phyloP scores from a whole-genome alignment of 2,888 invertebrate genomes.

The Rotaria macrura region DNA sequence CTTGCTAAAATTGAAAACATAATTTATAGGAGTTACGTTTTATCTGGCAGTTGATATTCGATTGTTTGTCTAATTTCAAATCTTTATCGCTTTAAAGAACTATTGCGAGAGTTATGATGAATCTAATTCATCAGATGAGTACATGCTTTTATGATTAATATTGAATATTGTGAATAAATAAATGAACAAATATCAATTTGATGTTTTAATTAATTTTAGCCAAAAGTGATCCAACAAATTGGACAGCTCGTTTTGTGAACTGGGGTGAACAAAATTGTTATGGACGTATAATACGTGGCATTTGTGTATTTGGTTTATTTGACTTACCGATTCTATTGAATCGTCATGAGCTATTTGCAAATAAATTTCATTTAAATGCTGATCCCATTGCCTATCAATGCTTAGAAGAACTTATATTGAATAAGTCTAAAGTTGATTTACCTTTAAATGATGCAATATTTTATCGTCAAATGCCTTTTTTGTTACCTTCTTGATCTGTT shows the following conservation, averaged over 20 bases:
- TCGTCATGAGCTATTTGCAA: constrained; percentile 29
- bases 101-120: too few relatives aligned
- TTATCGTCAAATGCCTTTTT: constrained; percentile 16
- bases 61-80: too few relatives aligned
- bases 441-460: not conserved
- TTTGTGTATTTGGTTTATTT: constrained; percentile 28
- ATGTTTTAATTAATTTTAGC: too few relatives aligned
- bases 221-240: constrained; percentile 3
- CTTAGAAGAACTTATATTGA: constrained; percentile 27
- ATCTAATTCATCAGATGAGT: too few relatives aligned
- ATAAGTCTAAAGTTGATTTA: not conserved
- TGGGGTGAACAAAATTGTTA: constrained; percentile 13
- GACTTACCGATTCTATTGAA: constrained; percentile 22
- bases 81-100: too few relatives aligned
- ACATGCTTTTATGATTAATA: too few relatives aligned
- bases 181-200: too few relatives aligned
- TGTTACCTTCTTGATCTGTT: not conserved
- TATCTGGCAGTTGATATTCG: too few relatives aligned
- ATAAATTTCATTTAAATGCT: constrained; percentile 28
- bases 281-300: constrained; percentile 4
- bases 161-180: too few relatives aligned
- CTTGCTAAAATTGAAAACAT: too few relatives aligned
- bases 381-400: constrained; percentile 32
- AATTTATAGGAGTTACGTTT: too few relatives aligned
- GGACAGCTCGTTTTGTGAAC: constrained; percentile 8